A percentile compares a stretch with the other conserved stretches of the same genome.
These are phyloP conservation scores for Drosophila setosimentum DNA, from an alignment of 2,888 invertebrate species.

Conservation along the genomic window DNA sequence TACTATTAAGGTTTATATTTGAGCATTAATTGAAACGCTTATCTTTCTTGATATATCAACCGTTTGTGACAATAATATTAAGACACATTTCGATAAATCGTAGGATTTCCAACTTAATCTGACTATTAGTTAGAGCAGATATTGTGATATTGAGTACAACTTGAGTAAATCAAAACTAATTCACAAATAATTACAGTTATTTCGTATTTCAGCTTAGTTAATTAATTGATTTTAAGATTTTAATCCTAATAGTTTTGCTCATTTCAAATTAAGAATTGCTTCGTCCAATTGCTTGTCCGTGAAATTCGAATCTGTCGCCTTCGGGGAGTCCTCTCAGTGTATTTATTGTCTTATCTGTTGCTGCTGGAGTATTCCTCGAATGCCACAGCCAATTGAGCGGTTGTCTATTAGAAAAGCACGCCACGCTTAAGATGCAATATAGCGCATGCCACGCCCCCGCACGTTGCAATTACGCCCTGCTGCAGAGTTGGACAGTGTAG, in stretches of 20 bases:
- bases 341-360: slow-evolving; percentile 16
- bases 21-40: background rate
- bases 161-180: background rate
- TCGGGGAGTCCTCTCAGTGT: background rate
- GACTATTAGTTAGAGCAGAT: background rate
- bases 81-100: background rate
- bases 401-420: slow-evolving; percentile 41
- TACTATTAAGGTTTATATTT: background rate
- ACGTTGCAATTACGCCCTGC: slow-evolving; percentile 49
- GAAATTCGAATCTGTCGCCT: background rate
- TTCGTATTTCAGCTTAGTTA: background rate
- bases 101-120: background rate
- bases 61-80: background rate
- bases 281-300: background rate
- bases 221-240: background rate
- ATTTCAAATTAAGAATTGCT: background rate
- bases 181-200: background rate
- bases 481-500: slow-evolving; percentile 5
- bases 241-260: no score
- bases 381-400: slow-evolving; percentile 58
- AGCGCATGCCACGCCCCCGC: slow-evolving; percentile 43
- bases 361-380: background rate
- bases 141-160: background rate
- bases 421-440: slow-evolving; percentile 11
- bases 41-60: rapidly evolving